Conservation (phyloP, 1,140 invertebrate species). For the Cotesia vestalis region DNA sequence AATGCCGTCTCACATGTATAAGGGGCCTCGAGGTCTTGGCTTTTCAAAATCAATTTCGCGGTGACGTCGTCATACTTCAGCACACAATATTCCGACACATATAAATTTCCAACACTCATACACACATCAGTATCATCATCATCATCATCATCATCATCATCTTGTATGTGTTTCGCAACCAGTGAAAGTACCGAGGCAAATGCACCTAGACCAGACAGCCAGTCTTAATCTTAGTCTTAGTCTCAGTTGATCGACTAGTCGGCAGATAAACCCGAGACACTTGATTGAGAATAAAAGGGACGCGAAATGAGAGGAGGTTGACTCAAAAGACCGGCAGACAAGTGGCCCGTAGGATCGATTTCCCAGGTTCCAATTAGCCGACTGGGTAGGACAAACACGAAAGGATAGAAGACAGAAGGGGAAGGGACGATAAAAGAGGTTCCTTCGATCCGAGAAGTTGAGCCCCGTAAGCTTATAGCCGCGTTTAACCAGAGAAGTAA, state of each 20-base stretch:
- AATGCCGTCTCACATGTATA: neutral
- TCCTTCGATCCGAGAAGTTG: neutral
- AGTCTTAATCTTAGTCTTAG: no score
- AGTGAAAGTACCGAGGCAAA: conserved; percentile 17
- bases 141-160: neutral
- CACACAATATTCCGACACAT: neutral
- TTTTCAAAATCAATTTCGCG: conserved; percentile 24
- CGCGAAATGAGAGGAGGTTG: neutral
- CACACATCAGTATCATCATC: neutral
- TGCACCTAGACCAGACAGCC: neutral
- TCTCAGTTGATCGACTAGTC: neutral
- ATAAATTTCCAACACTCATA: neutral
- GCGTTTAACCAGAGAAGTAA: no score
- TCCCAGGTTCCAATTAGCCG: conserved; percentile 24
- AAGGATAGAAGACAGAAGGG: neutral
- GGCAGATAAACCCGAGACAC: neutral
- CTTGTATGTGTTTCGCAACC: neutral
- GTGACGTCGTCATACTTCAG: neutral
- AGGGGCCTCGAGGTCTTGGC: conserved; percentile 3
- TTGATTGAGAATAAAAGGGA: neutral
- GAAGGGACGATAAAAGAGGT: neutral
- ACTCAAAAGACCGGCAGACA: conserved; percentile 3
- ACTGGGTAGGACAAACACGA: conserved; percentile 1
- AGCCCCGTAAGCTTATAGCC: no score
- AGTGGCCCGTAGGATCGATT: conserved; percentile 24